A percentile compares a stretch with the other conserved stretches of the same genome.
Evolutionary conservation across 2,113 vertebrate genomes (phyloP).

Genomic region (Tragelaphus scriptus): DNA sequence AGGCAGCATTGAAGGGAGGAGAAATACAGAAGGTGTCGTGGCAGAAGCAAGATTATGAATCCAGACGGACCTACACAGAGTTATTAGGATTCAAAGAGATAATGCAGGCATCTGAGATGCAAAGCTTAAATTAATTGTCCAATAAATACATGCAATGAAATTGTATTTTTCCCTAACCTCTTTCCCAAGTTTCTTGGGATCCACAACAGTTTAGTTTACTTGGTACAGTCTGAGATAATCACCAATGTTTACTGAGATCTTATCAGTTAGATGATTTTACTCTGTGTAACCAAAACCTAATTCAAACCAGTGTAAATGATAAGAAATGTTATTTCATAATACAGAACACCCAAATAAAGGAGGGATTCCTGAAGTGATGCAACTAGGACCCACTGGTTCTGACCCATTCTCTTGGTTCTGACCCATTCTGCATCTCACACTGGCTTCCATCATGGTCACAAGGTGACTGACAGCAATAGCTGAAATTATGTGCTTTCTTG

Average conservation of each 20-base stretch:
- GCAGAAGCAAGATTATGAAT: neutral
- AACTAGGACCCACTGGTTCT: neutral
- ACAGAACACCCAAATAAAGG: neutral
- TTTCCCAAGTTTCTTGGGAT: neutral
- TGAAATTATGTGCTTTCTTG: neutral
- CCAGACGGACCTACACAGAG: neutral
- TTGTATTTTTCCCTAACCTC: neutral
- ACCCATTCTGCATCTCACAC: neutral
- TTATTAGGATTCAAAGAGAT: neutral
- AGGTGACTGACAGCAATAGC: neutral
- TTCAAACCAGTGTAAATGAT: neutral
- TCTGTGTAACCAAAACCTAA: neutral
- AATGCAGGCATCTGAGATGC: neutral
- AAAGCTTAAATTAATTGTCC: neutral
- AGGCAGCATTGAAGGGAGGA: too few species aligned
- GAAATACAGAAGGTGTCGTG: neutral
- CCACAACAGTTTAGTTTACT: neutral
- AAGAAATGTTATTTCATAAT: neutral
- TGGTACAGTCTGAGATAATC: neutral
- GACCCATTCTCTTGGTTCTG: neutral
- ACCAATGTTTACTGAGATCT: neutral
- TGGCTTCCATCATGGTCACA: neutral
- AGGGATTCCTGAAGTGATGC: neutral
- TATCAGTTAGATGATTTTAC: constrained; percentile 10
- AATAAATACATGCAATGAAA: neutral